Percentiles rank a stretch among this genome's conserved stretches.
These are phyloP conservation scores for Pseudomyrmex concolor DNA, from an alignment of 1,140 invertebrate genomes.

Conservation along the genomic window DNA sequence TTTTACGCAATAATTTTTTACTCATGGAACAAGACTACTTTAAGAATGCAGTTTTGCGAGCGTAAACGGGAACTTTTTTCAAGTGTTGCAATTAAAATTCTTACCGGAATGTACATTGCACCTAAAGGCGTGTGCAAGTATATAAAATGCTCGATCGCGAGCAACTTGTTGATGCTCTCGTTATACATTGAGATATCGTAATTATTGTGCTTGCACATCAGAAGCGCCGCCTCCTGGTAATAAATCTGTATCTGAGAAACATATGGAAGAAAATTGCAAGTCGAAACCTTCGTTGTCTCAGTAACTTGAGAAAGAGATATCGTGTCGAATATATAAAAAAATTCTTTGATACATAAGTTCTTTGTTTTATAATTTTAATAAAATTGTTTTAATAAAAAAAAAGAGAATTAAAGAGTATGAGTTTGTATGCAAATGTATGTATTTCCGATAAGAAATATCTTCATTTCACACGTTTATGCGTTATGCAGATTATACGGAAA, in stretches of 20 bases:
- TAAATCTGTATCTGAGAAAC: background rate
- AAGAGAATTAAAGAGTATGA: background rate
- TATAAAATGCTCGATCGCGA: background rate
- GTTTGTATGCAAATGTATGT: background rate
- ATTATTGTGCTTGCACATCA: background rate
- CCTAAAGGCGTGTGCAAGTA: background rate
- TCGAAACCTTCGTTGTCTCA: background rate
- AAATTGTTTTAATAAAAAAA: no score
- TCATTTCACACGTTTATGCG: background rate
- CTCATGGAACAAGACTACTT: no score
- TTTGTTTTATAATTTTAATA: no score
- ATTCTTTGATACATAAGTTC: no score
- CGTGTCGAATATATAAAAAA: no score
- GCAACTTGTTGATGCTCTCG: constrained; percentile 13
- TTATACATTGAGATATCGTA: background rate
- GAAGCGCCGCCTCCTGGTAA: background rate
- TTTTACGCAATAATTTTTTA: no score
- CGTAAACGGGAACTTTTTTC: background rate
- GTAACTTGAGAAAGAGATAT: no score
- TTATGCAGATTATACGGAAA: constrained; percentile 13
- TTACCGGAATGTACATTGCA: background rate
- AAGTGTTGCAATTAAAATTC: constrained; percentile 21
- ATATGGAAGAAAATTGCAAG: background rate
- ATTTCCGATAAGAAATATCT: background rate
- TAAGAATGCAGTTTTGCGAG: background rate